Conservation (phyloP, 2,797 vertebrate genomes). For the Prionace glauca region DNA sequence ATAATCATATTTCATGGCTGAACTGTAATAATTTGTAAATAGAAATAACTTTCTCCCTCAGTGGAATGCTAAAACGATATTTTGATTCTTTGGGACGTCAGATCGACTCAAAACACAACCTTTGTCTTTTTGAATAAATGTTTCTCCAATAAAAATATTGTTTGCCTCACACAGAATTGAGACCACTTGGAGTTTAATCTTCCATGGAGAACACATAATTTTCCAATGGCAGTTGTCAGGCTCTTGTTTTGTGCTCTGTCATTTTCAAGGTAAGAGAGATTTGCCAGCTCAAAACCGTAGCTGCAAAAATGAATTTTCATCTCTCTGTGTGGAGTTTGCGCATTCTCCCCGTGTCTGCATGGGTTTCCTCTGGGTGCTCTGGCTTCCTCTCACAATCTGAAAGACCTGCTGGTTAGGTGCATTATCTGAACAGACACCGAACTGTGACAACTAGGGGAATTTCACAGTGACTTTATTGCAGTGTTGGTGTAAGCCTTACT, state of each 20-base stretch:
- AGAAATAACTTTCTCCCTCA: neutral
- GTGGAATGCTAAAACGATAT: neutral
- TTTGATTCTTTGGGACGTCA: neutral
- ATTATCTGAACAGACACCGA: too few relatives aligned
- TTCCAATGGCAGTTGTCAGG: conserved; percentile 27
- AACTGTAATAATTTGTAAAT: neutral
- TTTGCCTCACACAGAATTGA: neutral
- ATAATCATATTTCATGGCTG: neutral
- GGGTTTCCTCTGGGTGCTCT: too few relatives aligned
- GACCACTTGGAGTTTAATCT: conserved; percentile 12
- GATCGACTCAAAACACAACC: neutral
- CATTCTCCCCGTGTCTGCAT: too few relatives aligned
- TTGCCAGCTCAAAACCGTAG: neutral
- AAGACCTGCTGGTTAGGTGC: too few relatives aligned
- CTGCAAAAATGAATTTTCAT: neutral
- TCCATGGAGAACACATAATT: conserved; percentile 11
- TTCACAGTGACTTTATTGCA: too few relatives aligned
- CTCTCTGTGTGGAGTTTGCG: too few relatives aligned
- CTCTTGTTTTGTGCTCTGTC: neutral
- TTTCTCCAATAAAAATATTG: conserved; percentile 25
- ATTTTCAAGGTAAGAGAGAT: conserved; percentile 25
- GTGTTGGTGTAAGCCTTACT: neutral
- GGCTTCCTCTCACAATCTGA: too few relatives aligned
- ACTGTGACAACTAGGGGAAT: too few relatives aligned
- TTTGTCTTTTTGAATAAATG: neutral